Evolutionary conservation across 2,888 invertebrate genomes (phyloP).

Genomic region (Microplitis deprimator): DNA sequence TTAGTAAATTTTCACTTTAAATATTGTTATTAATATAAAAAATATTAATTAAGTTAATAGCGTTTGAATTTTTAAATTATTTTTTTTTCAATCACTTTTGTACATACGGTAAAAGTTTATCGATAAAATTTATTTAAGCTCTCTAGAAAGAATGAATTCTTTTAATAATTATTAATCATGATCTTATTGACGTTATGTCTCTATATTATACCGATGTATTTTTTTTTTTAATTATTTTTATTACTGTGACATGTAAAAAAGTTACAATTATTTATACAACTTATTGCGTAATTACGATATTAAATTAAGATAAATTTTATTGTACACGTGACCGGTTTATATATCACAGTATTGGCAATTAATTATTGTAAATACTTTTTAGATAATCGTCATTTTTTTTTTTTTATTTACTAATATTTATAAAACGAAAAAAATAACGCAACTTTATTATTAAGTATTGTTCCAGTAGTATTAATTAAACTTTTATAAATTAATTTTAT

Average conservation of each 20-base stretch:
- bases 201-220: neutral
- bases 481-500: slow-evolving; percentile 12
- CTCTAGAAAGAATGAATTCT: neutral
- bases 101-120: too few relatives aligned
- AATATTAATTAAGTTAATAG: neutral
- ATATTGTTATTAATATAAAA: neutral
- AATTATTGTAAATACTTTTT: slow-evolving; percentile 8
- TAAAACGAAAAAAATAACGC: neutral
- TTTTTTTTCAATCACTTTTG: too few relatives aligned
- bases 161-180: too few relatives aligned
- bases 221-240: neutral
- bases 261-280: neutral
- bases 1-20: slow-evolving; percentile 12
- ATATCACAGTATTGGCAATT: slow-evolving; percentile 16
- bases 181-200: neutral
- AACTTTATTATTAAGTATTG: neutral
- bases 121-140: neutral
- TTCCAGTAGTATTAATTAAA: slow-evolving; percentile 3
- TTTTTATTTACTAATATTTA: neutral
- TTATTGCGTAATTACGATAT: neutral
- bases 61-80: too few relatives aligned
- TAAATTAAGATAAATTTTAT: neutral
- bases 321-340: neutral
- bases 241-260: neutral
- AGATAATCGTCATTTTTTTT: neutral